These are phyloP conservation scores for Trichogramma pretiosum DNA, from an alignment of 1,140 invertebrate species.

Conservation along the genomic window DNA sequence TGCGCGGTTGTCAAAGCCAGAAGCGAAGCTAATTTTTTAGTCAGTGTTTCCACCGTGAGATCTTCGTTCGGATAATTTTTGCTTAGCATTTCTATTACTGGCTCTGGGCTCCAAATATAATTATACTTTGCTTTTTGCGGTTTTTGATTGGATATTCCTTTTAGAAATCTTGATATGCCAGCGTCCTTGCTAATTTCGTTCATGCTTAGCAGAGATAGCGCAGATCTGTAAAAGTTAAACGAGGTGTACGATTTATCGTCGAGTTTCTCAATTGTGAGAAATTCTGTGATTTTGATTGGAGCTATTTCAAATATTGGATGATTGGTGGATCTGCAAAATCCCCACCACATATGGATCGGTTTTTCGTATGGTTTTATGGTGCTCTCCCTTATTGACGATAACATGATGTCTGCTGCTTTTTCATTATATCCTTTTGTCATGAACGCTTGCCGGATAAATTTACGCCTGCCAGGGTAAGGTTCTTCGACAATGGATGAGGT, in stretches of 20 bases:
- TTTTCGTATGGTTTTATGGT: constrained; percentile 7
- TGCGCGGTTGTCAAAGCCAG: background rate
- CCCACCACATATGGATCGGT: constrained; percentile 8
- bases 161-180: constrained; percentile 9
- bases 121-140: constrained; percentile 15
- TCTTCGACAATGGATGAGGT: constrained; percentile 14
- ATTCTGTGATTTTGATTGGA: constrained; percentile 1
- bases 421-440: constrained; percentile 12
- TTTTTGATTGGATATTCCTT: constrained; percentile 13
- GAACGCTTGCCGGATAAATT: constrained; percentile 24
- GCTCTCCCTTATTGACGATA: constrained; percentile 1
- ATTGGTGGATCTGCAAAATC: constrained; percentile 9
- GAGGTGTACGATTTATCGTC: constrained; percentile 7
- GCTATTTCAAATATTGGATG: background rate
- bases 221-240: constrained; percentile 12
- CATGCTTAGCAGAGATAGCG: constrained; percentile 6
- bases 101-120: constrained; percentile 12
- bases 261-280: background rate
- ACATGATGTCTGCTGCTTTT: constrained; percentile 17
- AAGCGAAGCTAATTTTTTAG: background rate
- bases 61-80: too few relatives aligned
- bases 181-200: background rate
- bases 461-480: constrained; percentile 23
- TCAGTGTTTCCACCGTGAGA: too few relatives aligned
- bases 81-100: constrained; percentile 8